Base-by-base conservation (phyloP, 2,797 vertebrate species). In the Lagorchestes hirsutus region DNA sequence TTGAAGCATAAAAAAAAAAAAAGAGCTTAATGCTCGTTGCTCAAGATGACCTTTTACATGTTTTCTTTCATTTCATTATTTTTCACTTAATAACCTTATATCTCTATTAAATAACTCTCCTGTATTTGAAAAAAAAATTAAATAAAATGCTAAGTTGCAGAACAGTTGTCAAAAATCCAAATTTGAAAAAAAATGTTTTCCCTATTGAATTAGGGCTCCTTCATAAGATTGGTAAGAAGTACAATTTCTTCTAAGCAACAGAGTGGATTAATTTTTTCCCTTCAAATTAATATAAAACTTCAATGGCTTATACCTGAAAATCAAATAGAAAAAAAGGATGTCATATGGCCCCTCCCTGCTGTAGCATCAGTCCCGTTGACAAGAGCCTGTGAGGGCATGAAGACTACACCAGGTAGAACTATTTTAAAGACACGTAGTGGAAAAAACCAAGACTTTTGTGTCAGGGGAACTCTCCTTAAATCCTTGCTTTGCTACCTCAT, bases 221-320 rank as follows among this genome's bases (percentile, higher is more conserved):
- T 90, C 82, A 28, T 67, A 54, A 93, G 93, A 92, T 82, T 92
- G 90, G 90, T 91, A 91, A 67, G 94, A 57, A 90, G 55, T 90
- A 55, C 95, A 29, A 93, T 93, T 74, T 90, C 91, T 93, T 94
- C 93, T 2, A 1, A 95, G 91, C 52, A 67, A 93, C 74, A 50
- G 90, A 94, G 92, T 90, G 93, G 16, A 94, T 59, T 92, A 50
- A 59, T 34, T 94, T 87, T 90, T 74, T 93, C 90, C 94, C 94
- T 74, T 93, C 46, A 56, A 95, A 95, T 96, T 93, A 96, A 93
- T 94, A 92, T n/a, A 55, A 55, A 94, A 92, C 82, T 67, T 56
- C 87, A 52, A 54, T 55, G 93, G 91, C 92, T 82, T 52, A 9
- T 90, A 52, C 93, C 90, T 90, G 34, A 94, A 90, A 91, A 54